Percentiles rank a stretch among this genome's conserved stretches.
Conservation (phyloP, 2,797 vertebrate genomes). For the Rhodeus uyekii region DNA sequence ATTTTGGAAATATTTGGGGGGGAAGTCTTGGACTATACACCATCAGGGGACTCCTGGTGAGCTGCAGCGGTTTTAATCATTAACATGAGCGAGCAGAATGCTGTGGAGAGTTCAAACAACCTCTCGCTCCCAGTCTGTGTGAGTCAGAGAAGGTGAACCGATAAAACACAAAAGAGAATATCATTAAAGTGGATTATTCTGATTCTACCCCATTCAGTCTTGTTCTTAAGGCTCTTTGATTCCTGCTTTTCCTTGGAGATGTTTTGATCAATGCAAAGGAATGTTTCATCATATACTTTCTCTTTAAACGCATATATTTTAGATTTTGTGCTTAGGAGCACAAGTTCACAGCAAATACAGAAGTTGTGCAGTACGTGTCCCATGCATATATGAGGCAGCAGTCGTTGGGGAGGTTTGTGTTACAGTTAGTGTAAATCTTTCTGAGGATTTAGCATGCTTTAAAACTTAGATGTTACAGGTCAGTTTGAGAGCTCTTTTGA, state of each 20-base stretch:
- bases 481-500: not conserved
- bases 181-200: conserved; percentile 47
- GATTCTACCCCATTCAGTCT: conserved; percentile 1
- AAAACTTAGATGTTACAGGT: not conserved
- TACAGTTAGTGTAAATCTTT: conserved; percentile 29
- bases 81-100: conserved; percentile 26
- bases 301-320: not conserved
- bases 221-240: conserved; percentile 27
- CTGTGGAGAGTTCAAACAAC: conserved; percentile 35
- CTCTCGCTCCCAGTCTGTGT: conserved; percentile 9
- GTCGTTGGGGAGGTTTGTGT: conserved; percentile 15
- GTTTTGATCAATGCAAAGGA: conserved; percentile 24
- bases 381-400: not conserved
- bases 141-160: conserved; percentile 25
- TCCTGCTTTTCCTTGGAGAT: not conserved
- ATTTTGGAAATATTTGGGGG: not conserved
- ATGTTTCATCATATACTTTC: conserved; percentile 27
- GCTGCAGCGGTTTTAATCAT: conserved; percentile 32
- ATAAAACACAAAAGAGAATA: conserved; percentile 50
- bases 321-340: not conserved
- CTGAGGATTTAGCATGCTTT: conserved; percentile 19
- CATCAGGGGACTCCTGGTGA: not conserved
- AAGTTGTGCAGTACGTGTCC: not conserved
- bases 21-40: not conserved
- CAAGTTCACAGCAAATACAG: not conserved